Conservation (phyloP, 2,797 vertebrate genomes). For the Tarsius wallacei region DNA sequence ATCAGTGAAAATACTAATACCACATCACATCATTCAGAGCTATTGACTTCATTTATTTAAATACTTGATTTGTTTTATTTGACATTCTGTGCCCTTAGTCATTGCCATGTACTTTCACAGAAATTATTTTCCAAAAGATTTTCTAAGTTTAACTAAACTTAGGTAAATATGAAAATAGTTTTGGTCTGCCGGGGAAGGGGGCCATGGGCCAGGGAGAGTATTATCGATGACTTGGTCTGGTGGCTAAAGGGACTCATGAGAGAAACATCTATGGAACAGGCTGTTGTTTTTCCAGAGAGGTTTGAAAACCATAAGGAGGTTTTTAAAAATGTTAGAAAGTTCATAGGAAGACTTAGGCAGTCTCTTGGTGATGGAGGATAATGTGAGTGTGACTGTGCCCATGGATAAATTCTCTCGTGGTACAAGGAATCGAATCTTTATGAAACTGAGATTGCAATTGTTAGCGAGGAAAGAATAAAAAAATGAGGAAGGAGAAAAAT, state of each 20-base stretch:
- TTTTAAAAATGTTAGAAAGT: not conserved
- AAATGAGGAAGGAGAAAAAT: not conserved
- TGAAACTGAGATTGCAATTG: not conserved
- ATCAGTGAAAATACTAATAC: not conserved
- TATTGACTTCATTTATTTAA: not conserved
- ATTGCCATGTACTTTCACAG: not conserved
- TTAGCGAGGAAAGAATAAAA: not conserved
- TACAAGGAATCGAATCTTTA: not conserved
- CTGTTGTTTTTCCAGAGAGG: not conserved
- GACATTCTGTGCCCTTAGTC: not conserved
- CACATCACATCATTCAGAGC: not conserved
- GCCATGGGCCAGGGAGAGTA: not conserved
- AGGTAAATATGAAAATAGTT: not conserved
- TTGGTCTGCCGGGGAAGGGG: not conserved
- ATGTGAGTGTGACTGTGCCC: not conserved
- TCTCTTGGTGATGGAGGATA: not conserved
- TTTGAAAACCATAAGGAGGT: not conserved
- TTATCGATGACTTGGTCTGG: not conserved
- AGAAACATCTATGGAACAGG: not conserved
- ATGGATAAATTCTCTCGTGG: not conserved
- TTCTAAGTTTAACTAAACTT: conserved; percentile 26
- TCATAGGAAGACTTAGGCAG: not conserved
- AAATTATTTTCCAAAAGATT: not conserved
- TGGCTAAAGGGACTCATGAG: not conserved
- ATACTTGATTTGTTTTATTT: not conserved